Evolutionary conservation across 2,113 vertebrate species (phyloP).

Genomic region (Oryzias celebensis): DNA sequence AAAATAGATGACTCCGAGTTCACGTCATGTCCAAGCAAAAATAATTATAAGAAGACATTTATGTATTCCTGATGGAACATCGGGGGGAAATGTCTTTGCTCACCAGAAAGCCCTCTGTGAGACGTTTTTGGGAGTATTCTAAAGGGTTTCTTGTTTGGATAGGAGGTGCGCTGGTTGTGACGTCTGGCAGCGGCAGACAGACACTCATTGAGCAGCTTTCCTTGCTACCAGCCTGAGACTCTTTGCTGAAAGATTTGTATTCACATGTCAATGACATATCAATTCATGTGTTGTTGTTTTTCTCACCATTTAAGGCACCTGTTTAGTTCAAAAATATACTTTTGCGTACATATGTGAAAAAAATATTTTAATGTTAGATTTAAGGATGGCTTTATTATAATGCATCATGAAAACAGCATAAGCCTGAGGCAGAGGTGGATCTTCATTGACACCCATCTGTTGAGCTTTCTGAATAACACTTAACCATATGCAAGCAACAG

Average conservation of each 20-base stretch:
- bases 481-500: no score
- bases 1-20: conserved; percentile 76
- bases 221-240: conserved; percentile 51
- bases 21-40: conserved; percentile 64
- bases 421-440: background rate
- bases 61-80: background rate
- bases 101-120: background rate
- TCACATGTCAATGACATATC: no score
- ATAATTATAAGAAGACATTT: background rate
- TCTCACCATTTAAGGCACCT: no score
- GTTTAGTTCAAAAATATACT: no score
- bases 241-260: conserved; percentile 23
- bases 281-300: no score
- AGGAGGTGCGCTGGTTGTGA: conserved; percentile 42
- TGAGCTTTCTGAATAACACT: no score
- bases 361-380: no score
- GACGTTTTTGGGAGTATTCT: conserved; percentile 11
- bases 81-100: background rate
- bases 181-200: conserved; percentile 46
- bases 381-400: no score
- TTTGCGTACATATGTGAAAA: no score
- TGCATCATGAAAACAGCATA: background rate
- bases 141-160: conserved; percentile 10
- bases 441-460: background rate
- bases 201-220: conserved; percentile 48